Conservation (phyloP, 2,113 vertebrate genomes). For the Malurus melanocephalus region DNA sequence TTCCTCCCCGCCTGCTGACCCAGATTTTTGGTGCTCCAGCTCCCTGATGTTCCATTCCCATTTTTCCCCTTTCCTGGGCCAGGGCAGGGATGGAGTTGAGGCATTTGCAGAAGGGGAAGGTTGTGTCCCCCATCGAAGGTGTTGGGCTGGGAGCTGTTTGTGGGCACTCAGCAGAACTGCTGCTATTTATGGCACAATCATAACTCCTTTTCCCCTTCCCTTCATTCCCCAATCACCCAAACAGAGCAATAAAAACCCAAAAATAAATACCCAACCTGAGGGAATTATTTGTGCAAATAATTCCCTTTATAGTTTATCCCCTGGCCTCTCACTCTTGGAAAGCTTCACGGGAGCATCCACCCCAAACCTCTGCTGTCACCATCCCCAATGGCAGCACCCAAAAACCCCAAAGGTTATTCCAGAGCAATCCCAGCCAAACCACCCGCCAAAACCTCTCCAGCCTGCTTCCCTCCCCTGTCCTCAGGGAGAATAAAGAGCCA, state of each 20-base stretch:
- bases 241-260: too few relatives aligned
- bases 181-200: background rate
- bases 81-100: background rate
- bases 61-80: background rate
- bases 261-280: background rate
- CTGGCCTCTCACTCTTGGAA: background rate
- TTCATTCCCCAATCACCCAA: background rate
- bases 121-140: background rate
- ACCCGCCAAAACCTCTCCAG: background rate
- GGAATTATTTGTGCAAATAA: background rate
- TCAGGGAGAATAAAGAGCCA: background rate
- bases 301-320: background rate
- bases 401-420: background rate
- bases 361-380: background rate
- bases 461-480: background rate
- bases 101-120: background rate
- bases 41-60: background rate
- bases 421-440: background rate
- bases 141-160: background rate
- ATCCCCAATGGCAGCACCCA: background rate
- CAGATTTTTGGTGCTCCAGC: accelerated
- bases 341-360: background rate
- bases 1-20: background rate
- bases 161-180: background rate
- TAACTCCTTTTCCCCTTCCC: background rate